Evolutionary conservation across 2,888 invertebrate genomes (phyloP), one percentile per base, ranked within the genome.

Genomic region (Conops quadrifasciatus): DNA sequence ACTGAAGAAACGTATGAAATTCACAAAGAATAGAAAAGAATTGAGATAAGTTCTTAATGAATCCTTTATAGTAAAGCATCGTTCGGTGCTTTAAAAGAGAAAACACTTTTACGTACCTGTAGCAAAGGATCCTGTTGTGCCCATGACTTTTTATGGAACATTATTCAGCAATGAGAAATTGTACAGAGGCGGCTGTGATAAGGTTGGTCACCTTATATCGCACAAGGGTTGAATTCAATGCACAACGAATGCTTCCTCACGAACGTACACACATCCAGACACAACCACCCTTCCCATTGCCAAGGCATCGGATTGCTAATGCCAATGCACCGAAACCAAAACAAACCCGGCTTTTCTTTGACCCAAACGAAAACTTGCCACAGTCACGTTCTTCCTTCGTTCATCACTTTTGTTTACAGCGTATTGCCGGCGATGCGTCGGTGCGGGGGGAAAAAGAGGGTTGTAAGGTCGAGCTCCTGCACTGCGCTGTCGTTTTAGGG

Each of bases 201-300:
- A n/a, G 26, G 1, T 36, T 68, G 68, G 68, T 62, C 68, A 68
- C 62, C 36, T 24, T 68, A 67, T 49, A 66, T 70, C 45, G 19
- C 59, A 68, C 72, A 74, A 75, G 75, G 76, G 75, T 76, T 75
- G 76, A 76, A 74, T 72, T 71, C 7, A n/a, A 9, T 15, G 19
- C 70, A 75, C 71, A 72, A 26, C 66, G 56, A 71, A 13, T 53
- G 13, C 24, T 36, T 60, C 4, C 36, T 7, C 36, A 36, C 36
- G 9, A 36, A 36, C 9, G 9, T 9, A 36, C 36, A 36, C 36
- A 36, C 36, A 7, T 36, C 4, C 36, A 36, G 5, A 36, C 36
- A 4, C 9, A 7, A 4, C 4, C 36, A 36, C 36, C 36, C 36
- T 36, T 36, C 4, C 9, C 36, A 36, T 36, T 36, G 36, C 36